Evolutionary conservation across 2,113 vertebrate genomes (phyloP).

Genomic region (Furnarius figulus): DNA sequence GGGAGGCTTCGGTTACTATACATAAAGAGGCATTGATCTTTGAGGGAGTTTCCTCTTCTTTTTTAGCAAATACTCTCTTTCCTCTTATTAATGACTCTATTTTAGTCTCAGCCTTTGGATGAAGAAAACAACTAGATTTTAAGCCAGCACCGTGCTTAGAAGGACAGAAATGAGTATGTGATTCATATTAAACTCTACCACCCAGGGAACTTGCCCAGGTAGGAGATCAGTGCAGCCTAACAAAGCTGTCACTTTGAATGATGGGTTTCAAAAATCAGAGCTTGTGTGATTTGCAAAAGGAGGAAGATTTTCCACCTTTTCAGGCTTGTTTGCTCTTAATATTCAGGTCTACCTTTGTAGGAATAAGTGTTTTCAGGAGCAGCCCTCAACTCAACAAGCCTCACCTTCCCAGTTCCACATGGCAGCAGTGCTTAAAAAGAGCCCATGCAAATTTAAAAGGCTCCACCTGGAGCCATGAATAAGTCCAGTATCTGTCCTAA

Average conservation of each 20-base stretch:
- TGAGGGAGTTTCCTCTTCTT: neutral
- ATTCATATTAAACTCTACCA: neutral
- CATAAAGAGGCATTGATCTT: conserved; percentile 65
- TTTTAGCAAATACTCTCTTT: conserved; percentile 32
- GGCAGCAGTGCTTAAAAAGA: neutral
- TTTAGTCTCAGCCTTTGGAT: conserved; percentile 5
- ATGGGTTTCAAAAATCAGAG: neutral
- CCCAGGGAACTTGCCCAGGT: neutral
- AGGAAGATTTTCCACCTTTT: neutral
- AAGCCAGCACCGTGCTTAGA: neutral
- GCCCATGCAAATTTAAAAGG: neutral
- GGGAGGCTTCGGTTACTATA: conserved; percentile 20
- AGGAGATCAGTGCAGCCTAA: accelerated
- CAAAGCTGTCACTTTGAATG: neutral
- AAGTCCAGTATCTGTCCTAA: neutral
- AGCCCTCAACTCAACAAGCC: neutral
- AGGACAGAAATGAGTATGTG: neutral
- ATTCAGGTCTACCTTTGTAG: neutral
- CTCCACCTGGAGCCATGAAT: neutral
- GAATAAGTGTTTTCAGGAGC: neutral
- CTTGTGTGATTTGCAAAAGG: neutral
- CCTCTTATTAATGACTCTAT: neutral
- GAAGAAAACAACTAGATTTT: conserved; percentile 9
- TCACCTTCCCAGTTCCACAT: neutral
- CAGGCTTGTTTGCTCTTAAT: neutral